phyloP scores from a whole-genome alignment of 2,797 vertebrate genomes.

The Poeciliopsis turneri region DNA sequence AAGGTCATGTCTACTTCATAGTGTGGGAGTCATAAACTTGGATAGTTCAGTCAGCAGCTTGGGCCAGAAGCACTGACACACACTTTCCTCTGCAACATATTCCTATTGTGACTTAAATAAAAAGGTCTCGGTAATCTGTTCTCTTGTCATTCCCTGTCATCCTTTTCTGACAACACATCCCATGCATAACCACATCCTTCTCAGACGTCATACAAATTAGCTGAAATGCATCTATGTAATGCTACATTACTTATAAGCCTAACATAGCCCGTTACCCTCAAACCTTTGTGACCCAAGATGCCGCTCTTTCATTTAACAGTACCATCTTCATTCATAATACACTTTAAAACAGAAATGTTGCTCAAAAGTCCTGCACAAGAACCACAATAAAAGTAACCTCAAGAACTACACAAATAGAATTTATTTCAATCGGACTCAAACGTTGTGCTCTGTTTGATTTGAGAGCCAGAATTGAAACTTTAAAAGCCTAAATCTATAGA shows the following conservation, averaged over 20 bases:
- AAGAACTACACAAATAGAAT: background rate
- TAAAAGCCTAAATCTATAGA: background rate
- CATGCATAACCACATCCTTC: background rate
- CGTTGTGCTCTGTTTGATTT: background rate
- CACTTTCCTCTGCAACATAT: slow-evolving; percentile 40
- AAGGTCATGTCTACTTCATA: slow-evolving; percentile 50
- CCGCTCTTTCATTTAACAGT: background rate
- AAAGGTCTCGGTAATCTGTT: background rate
- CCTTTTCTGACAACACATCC: background rate
- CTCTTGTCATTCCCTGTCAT: background rate
- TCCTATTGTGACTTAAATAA: slow-evolving; percentile 27
- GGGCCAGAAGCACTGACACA: slow-evolving; percentile 38
- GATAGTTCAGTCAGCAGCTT: slow-evolving; percentile 31
- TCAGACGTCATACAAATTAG: background rate
- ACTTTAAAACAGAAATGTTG: background rate
- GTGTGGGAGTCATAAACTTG: slow-evolving; percentile 57
- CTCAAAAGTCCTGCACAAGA: background rate
- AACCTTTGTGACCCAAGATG: background rate
- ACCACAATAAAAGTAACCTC: background rate
- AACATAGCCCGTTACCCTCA: too few species aligned
- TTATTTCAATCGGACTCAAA: background rate
- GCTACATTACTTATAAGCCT: background rate
- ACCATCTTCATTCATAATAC: background rate
- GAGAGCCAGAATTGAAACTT: background rate
- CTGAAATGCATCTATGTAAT: background rate